phyloP scores from a whole-genome alignment of 2,113 vertebrate species.

The Strigops habroptila region DNA sequence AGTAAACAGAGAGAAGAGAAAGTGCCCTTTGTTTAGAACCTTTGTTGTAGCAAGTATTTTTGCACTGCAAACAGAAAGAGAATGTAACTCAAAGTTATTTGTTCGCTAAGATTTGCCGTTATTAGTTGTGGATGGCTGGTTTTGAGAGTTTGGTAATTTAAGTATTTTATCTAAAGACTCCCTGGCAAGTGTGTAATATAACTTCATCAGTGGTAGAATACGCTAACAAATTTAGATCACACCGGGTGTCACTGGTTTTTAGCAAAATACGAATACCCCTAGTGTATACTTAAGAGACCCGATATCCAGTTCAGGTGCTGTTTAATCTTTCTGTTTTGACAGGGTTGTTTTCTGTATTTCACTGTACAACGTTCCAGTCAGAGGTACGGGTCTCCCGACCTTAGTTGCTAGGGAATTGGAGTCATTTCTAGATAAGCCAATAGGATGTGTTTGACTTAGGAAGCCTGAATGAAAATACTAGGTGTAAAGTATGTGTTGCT shows the following conservation, averaged over 20 bases:
- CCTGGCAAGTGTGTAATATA: background rate
- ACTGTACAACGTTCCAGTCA: background rate
- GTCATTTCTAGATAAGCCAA: background rate
- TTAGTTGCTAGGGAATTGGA: background rate
- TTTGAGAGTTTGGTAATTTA: background rate
- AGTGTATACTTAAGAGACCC: background rate
- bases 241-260: rapidly evolving
- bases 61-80: background rate
- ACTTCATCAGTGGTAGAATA: background rate
- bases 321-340: background rate
- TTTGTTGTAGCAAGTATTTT: background rate
- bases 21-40: background rate
- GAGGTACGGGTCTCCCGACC: background rate
- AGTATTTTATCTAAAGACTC: background rate
- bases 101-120: background rate
- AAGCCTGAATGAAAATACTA: background rate
- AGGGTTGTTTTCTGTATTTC: background rate
- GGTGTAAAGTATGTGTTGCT: background rate
- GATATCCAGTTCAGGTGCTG: background rate
- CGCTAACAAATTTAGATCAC: background rate
- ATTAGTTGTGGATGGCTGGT: background rate
- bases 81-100: background rate
- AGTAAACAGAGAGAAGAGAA: background rate
- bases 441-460: background rate
- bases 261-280: background rate